Evolutionary conservation across 1,140 invertebrate species (phyloP).

Genomic region (Rhopalosiphum padi): DNA sequence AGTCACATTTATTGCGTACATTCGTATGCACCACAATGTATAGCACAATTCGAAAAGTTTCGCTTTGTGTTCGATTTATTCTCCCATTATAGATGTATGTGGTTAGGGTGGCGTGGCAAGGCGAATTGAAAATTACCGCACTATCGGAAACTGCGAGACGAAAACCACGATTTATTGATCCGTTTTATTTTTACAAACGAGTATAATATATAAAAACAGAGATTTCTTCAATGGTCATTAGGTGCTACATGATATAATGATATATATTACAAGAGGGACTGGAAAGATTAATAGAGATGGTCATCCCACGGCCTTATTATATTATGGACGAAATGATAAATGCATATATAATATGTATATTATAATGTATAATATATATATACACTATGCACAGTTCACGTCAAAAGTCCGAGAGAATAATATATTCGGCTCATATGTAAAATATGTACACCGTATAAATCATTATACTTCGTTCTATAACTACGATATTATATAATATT

Average conservation of each 20-base stretch:
- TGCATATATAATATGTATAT: neutral
- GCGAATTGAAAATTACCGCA: neutral
- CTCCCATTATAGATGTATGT: neutral
- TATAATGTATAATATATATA: too few relatives aligned
- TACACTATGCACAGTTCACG: neutral
- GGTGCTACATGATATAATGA: neutral
- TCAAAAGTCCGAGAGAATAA: neutral
- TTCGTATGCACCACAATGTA: neutral
- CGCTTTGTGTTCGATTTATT: neutral
- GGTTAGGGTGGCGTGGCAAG: neutral
- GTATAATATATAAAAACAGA: neutral
- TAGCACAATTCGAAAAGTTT: neutral
- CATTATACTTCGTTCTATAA: too few relatives aligned
- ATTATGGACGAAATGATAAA: neutral
- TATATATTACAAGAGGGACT: neutral
- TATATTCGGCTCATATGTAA: neutral
- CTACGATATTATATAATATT: too few relatives aligned
- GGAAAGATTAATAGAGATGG: slow-evolving; percentile 6
- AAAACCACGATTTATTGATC: slow-evolving; percentile 8
- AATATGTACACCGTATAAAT: too few relatives aligned
- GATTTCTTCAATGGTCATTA: neutral
- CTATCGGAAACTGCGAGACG: neutral
- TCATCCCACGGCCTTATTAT: neutral
- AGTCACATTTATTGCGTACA: neutral
- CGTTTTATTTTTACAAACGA: neutral